Conservation (phyloP, 2,113 vertebrate genomes). For the Cyanistes caeruleus region DNA sequence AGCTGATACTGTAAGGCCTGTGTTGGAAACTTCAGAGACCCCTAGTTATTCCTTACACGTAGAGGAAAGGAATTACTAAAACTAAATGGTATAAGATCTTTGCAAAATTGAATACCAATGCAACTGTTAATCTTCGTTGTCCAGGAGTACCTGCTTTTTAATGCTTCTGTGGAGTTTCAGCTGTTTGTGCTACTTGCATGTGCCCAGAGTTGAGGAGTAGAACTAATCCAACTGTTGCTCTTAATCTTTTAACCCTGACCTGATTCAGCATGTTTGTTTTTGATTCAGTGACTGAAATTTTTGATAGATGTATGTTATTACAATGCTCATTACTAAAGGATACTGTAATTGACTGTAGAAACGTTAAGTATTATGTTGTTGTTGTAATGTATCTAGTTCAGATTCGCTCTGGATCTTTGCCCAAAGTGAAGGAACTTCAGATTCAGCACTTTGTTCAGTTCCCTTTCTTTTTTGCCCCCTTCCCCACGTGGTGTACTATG, state of each 20-base stretch:
- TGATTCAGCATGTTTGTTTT: background rate
- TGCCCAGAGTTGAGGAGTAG: background rate
- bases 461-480: background rate
- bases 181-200: background rate
- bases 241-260: background rate
- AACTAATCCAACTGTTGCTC: background rate
- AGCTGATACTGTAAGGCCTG: background rate
- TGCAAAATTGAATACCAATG: background rate
- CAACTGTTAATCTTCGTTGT: background rate
- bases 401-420: background rate
- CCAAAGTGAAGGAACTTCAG: background rate
- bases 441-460: background rate
- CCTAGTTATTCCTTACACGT: background rate
- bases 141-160: background rate
- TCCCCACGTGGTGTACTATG: background rate
- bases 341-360: background rate
- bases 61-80: background rate
- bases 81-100: background rate
- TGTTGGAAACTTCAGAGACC: background rate
- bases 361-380: background rate
- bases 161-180: background rate
- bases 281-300: background rate
- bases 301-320: background rate
- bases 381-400: background rate
- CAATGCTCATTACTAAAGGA: background rate